Conservation (phyloP, 2,888 invertebrate genomes). For the Ectobius pallidus region DNA sequence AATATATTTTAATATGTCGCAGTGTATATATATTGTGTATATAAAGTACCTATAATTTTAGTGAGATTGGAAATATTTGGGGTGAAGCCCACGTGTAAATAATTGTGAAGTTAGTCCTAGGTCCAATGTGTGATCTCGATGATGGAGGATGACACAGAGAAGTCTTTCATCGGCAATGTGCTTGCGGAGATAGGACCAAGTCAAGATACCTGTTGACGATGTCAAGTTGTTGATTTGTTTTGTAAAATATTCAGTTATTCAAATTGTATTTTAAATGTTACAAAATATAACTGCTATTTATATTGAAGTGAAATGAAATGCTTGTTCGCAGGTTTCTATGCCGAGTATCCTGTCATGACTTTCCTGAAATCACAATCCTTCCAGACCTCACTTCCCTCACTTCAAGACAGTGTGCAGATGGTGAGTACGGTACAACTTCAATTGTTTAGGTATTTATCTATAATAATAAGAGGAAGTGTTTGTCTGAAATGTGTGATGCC, state of each 20-base stretch:
- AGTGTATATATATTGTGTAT: neutral
- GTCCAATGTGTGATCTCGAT: neutral
- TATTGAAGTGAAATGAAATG: too few relatives aligned
- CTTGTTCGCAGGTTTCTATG: too few relatives aligned
- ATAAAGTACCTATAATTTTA: neutral
- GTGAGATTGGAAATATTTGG: neutral
- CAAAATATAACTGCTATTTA: neutral
- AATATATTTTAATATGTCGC: neutral
- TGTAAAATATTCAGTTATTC: neutral
- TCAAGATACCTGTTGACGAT: neutral
- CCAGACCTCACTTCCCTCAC: too few relatives aligned
- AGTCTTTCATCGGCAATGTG: neutral
- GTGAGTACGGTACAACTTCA: too few relatives aligned
- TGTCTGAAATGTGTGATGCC: too few relatives aligned
- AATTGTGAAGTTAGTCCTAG: neutral
- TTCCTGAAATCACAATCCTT: too few relatives aligned
- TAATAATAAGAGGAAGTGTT: too few relatives aligned
- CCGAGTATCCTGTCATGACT: too few relatives aligned
- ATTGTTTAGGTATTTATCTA: too few relatives aligned
- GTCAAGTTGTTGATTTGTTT: slow-evolving; percentile 11
- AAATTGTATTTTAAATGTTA: slow-evolving; percentile 11
- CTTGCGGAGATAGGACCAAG: neutral
- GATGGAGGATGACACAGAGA: neutral
- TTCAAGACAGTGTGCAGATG: too few relatives aligned
- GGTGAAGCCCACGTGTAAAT: neutral